phyloP scores from a whole-genome alignment of 2,113 vertebrate genomes.

The Ariopsis seemanni region DNA sequence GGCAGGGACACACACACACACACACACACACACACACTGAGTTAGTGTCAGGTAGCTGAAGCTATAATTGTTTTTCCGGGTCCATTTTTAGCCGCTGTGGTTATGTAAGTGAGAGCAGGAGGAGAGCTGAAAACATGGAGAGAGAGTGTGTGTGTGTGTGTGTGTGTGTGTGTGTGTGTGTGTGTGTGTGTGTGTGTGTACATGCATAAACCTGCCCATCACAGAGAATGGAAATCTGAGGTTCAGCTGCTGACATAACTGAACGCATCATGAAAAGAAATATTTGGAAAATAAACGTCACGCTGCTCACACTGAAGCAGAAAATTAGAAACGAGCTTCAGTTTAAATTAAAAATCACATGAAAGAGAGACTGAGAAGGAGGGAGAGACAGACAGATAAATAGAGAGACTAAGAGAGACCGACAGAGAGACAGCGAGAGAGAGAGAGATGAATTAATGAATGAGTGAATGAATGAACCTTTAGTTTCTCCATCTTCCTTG shows the following conservation, averaged over 20 bases:
- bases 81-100: conserved; percentile 50
- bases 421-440: not conserved
- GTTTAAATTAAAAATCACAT: not conserved
- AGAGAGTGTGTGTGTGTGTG: conserved; percentile 15
- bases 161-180: conserved; percentile 45
- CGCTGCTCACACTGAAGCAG: not conserved
- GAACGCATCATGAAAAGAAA: not conserved
- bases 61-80: conserved; percentile 54
- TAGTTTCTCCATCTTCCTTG: too few species aligned
- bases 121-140: conserved; percentile 36
- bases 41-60: conserved; percentile 45
- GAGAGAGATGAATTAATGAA: not conserved
- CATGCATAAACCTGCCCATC: not conserved
- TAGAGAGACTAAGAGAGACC: too few species aligned
- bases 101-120: conserved; percentile 46
- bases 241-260: conserved; percentile 5
- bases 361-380: not conserved
- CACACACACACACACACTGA: conserved; percentile 18
- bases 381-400: too few species aligned
- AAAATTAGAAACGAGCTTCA: not conserved
- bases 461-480: too few species aligned
- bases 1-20: conserved; percentile 23
- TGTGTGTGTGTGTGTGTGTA: conserved; percentile 13
- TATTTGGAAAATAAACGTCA: not conserved
- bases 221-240: conserved; percentile 5